phyloP scores from a whole-genome alignment of 2,797 vertebrate species.

The Lycodopsis pacificus region DNA sequence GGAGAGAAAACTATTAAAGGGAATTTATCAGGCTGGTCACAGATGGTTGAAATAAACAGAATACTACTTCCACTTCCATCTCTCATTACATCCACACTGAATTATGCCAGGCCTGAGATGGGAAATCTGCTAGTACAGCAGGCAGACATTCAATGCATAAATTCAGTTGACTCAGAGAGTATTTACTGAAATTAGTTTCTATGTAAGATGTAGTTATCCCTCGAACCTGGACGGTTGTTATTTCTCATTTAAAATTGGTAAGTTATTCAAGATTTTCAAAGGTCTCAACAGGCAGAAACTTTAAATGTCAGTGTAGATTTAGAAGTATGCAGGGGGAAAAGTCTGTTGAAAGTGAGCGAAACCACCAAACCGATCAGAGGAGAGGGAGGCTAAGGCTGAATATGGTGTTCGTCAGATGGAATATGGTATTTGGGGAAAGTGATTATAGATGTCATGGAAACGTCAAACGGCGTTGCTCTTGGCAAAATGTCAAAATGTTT shows the following conservation, averaged over 20 bases:
- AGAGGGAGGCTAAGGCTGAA: neutral
- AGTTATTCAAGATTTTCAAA: constrained; percentile 18
- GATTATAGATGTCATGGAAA: constrained; percentile 28
- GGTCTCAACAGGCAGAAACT: constrained; percentile 7
- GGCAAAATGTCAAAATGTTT: constrained; percentile 15
- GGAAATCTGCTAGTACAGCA: constrained; percentile 71
- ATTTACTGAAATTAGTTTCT: constrained; percentile 46
- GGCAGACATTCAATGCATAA: constrained; percentile 57
- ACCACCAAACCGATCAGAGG: neutral
- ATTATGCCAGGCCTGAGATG: constrained; percentile 65
- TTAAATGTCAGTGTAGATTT: neutral
- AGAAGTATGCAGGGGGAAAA: too few relatives aligned
- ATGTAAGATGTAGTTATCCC: constrained; percentile 19
- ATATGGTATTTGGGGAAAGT: constrained; percentile 3
- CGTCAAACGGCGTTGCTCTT: constrained; percentile 29
- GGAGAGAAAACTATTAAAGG: constrained; percentile 56
- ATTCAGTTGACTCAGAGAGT: constrained; percentile 49
- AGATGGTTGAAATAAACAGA: constrained; percentile 78
- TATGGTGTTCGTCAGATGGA: constrained; percentile 14
- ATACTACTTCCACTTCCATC: constrained; percentile 68
- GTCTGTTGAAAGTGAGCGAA: neutral
- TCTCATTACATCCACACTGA: constrained; percentile 62
- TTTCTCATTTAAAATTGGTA: constrained; percentile 16
- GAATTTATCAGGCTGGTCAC: constrained; percentile 65
- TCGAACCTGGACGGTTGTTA: constrained; percentile 15